Percentiles rank a stretch among this genome's conserved stretches.
These are phyloP conservation scores for Proales similis DNA, from an alignment of 1,140 invertebrate species.

Conservation along the genomic window DNA sequence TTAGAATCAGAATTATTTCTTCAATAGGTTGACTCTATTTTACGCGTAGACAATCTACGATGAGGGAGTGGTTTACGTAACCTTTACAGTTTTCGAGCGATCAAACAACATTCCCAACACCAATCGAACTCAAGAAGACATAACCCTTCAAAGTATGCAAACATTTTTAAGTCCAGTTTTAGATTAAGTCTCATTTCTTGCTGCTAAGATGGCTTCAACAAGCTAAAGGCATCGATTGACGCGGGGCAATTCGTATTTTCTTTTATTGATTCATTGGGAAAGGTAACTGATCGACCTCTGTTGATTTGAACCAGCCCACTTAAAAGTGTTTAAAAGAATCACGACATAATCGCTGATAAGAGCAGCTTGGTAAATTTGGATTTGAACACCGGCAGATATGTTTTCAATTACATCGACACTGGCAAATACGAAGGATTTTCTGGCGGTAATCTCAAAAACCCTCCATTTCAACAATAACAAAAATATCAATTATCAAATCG, in stretches of 20 bases:
- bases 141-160: background rate
- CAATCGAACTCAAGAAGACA: too few relatives aligned
- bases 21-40: background rate
- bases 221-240: background rate
- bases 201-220: slow-evolving; percentile 4
- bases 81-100: slow-evolving; percentile 20
- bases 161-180: too few relatives aligned
- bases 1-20: background rate
- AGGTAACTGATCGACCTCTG: background rate
- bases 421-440: background rate
- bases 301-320: background rate
- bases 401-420: slow-evolving; percentile 3
- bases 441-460: too few relatives aligned
- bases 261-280: slow-evolving; percentile 7
- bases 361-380: slow-evolving; percentile 8
- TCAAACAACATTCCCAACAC: too few relatives aligned
- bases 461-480: too few relatives aligned
- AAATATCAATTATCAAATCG: too few relatives aligned
- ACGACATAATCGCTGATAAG: background rate
- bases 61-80: slow-evolving; percentile 6
- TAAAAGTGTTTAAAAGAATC: too few relatives aligned
- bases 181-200: too few relatives aligned
- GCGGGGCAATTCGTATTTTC: background rate
- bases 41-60: slow-evolving; percentile 5
- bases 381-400: slow-evolving; percentile 11